Evolutionary conservation across 2,113 vertebrate genomes (phyloP), one percentile per base, ranked within the genome.

Genomic region (Psittacara wagleri): DNA sequence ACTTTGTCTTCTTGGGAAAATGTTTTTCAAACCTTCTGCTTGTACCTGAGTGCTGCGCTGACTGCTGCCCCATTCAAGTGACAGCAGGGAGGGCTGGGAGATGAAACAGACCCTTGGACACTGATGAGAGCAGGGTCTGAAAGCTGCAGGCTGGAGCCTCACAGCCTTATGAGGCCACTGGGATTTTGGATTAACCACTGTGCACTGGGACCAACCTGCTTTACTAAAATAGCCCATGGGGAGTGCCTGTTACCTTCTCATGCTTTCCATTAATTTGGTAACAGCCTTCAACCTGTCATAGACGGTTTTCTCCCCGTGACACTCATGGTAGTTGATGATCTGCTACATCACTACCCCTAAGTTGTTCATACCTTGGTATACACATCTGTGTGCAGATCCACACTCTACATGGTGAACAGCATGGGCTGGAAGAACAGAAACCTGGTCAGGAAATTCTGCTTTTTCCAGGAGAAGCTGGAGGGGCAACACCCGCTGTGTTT

Each of bases 311-410:
- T 78, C 77, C 43, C 64, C 2, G 0, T 54, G 43, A 81, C 27
- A 10, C 33, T 81, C 35, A 9, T 7, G 69, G 83, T 33, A 72
- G 91, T 20, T 84, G 77, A 94, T 19, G 70, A 95, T 73, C 89
- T 95, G 93, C 67, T 69, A 72, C 62, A 69, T 90, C 89, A 83
- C 67, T 90, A 79, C 91, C 70, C 92, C 81, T 12, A 62, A 63
- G 83, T 51, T 43, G 61, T 27, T 67, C 3, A 2, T 31, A 10
- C 29, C 3, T 2, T 8, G 33, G 39, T 44, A 52, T 14, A 37
- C 61, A 28, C 51, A 5, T 17, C 41, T 46, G 66, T 3, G 2
- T 14, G 73, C 7, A 41, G 33, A 33, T 88, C 68, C 85, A 51
- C 17, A 3, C 51, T 51, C 18, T 67, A 63, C 5, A 0, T 11